Conservation (phyloP, 2,113 vertebrate species). For the Porphyrio hochstetteri region DNA sequence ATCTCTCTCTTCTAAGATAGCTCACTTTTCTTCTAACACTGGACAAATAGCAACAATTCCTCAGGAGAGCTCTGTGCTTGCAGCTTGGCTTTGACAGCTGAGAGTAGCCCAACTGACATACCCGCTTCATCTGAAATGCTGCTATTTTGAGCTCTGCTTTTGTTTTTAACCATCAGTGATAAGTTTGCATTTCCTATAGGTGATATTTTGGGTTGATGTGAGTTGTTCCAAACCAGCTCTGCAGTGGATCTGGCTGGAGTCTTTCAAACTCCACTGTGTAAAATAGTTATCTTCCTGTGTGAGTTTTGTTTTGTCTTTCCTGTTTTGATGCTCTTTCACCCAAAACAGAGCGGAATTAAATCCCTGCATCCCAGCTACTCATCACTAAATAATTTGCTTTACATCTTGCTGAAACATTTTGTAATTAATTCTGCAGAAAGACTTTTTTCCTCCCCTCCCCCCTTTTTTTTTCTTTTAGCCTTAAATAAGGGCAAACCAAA, state of each 20-base stretch:
- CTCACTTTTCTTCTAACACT: slow-evolving; percentile 29
- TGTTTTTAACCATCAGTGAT: slow-evolving; percentile 8
- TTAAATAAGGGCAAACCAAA: neutral
- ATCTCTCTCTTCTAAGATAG: neutral
- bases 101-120: neutral
- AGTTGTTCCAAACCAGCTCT: neutral
- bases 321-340: neutral
- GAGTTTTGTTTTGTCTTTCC: neutral
- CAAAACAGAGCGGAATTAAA: neutral
- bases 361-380: neutral
- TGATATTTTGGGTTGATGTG: neutral
- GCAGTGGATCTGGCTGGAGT: neutral
- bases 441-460: neutral
- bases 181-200: slow-evolving; percentile 23
- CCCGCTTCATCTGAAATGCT: neutral
- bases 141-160: slow-evolving; percentile 37
- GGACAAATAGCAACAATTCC: slow-evolving; percentile 35
- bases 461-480: neutral
- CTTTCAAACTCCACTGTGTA: neutral
- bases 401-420: neutral
- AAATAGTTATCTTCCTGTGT: neutral
- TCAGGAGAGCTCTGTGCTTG: slow-evolving; percentile 25
- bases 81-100: slow-evolving; percentile 31
- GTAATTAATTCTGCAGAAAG: neutral
- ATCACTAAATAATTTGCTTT: neutral